Percentiles rank a stretch among this genome's conserved stretches.
phyloP scores from a whole-genome alignment of 2,797 vertebrate genomes.

The Chaenodraco wilsoni region DNA sequence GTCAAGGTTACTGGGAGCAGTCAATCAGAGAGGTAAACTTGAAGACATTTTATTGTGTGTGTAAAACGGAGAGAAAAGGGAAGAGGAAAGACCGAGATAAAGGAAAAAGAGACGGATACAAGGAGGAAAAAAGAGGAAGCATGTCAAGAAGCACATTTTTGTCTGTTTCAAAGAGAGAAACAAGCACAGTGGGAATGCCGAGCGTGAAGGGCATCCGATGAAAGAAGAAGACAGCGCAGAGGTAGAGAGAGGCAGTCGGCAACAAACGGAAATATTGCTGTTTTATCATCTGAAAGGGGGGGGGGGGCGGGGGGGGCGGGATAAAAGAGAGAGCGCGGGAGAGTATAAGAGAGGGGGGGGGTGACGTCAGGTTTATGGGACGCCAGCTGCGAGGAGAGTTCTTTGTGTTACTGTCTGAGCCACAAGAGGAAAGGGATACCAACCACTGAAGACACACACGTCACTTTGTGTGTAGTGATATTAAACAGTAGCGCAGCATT shows the following conservation, averaged over 20 bases:
- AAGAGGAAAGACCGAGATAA: too few relatives aligned
- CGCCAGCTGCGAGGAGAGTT: slow-evolving; percentile 44
- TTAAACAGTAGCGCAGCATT: neutral
- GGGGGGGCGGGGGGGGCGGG: neutral
- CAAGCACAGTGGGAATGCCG: neutral
- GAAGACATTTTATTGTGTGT: slow-evolving; percentile 8
- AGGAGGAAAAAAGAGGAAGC: neutral
- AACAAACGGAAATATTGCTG: slow-evolving; percentile 16
- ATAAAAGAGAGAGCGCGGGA: neutral
- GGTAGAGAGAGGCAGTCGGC: neutral
- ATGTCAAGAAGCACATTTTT: neutral
- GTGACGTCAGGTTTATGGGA: slow-evolving; percentile 60
- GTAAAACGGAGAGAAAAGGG: neutral
- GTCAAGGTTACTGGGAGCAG: slow-evolving; percentile 46
- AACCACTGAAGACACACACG: slow-evolving; percentile 40
- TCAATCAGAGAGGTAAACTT: slow-evolving; percentile 33
- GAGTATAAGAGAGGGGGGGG: slow-evolving; percentile 34
- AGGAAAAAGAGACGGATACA: too few relatives aligned
- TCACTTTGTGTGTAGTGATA: neutral
- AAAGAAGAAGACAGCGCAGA: neutral
- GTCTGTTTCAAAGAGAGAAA: slow-evolving; percentile 27
- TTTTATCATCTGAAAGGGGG: slow-evolving; percentile 27
- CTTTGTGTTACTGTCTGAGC: slow-evolving; percentile 54
- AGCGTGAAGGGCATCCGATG: slow-evolving; percentile 26
- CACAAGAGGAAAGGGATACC: slow-evolving; percentile 30